Evolutionary conservation across 2,113 vertebrate species (phyloP).

Genomic region (Scortum barcoo): DNA sequence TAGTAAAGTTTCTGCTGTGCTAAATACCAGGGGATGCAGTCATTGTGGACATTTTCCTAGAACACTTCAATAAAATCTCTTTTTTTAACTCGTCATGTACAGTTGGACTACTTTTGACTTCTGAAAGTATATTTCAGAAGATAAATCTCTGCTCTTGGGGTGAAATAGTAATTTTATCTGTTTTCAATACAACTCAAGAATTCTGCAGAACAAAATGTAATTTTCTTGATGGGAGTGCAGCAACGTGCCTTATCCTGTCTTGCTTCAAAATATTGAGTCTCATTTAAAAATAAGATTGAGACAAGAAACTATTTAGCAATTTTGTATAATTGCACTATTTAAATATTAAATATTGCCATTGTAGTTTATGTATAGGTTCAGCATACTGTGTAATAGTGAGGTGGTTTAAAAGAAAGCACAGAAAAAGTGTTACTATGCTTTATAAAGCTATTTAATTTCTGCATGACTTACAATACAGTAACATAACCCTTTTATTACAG

Average conservation of each 20-base stretch:
- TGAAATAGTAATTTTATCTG: not conserved
- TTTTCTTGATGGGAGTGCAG: not conserved
- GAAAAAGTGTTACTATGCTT: not conserved
- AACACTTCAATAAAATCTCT: not conserved
- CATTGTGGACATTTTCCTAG: not conserved
- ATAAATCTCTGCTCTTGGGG: not conserved
- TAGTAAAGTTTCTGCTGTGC: conserved; percentile 11
- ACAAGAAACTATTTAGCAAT: not conserved
- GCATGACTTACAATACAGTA: not conserved
- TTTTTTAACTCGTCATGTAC: not conserved
- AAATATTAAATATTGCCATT: not conserved
- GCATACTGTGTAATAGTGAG: not conserved
- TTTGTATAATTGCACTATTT: not conserved
- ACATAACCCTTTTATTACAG: not conserved
- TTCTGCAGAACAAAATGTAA: not conserved
- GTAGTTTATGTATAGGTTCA: not conserved
- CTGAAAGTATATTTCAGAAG: not conserved
- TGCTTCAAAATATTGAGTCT: not conserved
- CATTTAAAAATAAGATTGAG: not conserved
- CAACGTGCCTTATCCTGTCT: not conserved
- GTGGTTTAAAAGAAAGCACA: not conserved
- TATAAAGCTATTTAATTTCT: not conserved
- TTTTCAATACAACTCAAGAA: conserved; percentile 19
- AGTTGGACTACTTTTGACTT: not conserved
- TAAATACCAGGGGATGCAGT: conserved; percentile 36